These are phyloP conservation scores for Epirrita christyi DNA, from an alignment of 2,888 invertebrate genomes.

Conservation along the genomic window DNA sequence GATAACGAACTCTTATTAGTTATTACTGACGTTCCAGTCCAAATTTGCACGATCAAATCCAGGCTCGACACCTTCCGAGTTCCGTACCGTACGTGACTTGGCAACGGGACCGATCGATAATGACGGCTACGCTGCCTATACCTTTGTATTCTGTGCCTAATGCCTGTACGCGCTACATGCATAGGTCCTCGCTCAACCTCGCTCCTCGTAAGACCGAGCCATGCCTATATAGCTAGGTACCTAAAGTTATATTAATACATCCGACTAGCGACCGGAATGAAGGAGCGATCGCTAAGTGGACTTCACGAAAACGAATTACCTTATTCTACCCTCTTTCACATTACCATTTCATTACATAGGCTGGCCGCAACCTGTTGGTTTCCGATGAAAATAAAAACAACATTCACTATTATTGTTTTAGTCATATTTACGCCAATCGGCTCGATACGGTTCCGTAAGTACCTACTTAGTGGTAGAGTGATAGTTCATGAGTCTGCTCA, in stretches of 20 bases:
- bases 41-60: conserved; percentile 43
- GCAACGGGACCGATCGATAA: conserved; percentile 65
- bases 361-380: conserved; percentile 52
- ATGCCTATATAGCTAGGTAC: conserved; percentile 7
- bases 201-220: too few species aligned
- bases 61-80: conserved; percentile 45
- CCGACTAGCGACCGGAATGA: conserved; percentile 15
- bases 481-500: too few species aligned
- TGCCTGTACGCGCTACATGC: conserved; percentile 8
- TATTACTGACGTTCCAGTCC: conserved; percentile 50
- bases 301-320: conserved; percentile 24
- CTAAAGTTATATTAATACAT: background rate
- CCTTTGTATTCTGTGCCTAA: conserved; percentile 34
- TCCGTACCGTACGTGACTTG: conserved; percentile 63
- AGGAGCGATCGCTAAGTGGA: conserved; percentile 17
- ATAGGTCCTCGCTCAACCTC: too few species aligned
- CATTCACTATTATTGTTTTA: conserved; percentile 44
- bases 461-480: background rate
- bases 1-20: conserved; percentile 60
- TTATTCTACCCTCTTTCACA: conserved; percentile 26
- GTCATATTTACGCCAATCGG: conserved; percentile 27
- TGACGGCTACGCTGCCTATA: conserved; percentile 46
- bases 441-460: too few species aligned
- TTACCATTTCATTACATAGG: conserved; percentile 11
- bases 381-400: conserved; percentile 41